Conservation (phyloP, 2,888 invertebrate genomes). For the Tiliacea citrago region DNA sequence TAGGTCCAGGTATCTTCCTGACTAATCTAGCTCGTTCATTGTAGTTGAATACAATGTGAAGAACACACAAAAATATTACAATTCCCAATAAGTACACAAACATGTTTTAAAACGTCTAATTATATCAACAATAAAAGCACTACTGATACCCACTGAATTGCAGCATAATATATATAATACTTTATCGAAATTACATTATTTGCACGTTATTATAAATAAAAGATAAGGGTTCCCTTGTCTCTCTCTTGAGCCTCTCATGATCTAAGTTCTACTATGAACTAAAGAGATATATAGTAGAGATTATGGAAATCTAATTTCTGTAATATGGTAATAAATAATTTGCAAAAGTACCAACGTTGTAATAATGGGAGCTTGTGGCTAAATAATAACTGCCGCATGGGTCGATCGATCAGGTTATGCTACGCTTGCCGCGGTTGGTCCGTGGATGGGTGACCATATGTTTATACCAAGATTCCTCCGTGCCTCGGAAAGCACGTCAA, state of each 20-base stretch:
- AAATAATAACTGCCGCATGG: too few species aligned
- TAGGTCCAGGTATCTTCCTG: slow-evolving; percentile 75
- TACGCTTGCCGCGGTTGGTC: too few species aligned
- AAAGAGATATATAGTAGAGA: background rate
- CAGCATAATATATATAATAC: background rate
- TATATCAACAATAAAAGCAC: background rate
- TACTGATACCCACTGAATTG: slow-evolving; percentile 33
- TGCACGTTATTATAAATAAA: too few species aligned
- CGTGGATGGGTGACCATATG: too few species aligned
- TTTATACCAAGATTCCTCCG: too few species aligned
- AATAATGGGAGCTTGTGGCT: too few species aligned
- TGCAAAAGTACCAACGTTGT: background rate
- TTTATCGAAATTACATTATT: slow-evolving; percentile 6
- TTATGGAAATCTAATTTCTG: background rate
- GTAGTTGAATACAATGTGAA: slow-evolving; percentile 73
- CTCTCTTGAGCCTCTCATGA: too few species aligned
- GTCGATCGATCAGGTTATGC: too few species aligned
- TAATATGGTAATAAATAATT: background rate
- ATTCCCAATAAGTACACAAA: slow-evolving; percentile 62
- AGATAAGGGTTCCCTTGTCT: slow-evolving; percentile 15
- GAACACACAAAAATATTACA: slow-evolving; percentile 63
- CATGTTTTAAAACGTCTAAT: slow-evolving; percentile 61
- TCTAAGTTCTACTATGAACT: background rate
- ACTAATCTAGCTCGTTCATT: slow-evolving; percentile 71
- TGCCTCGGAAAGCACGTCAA: too few species aligned